Percentiles rank a stretch among this genome's conserved stretches.
These are phyloP conservation scores for Andricus quercusramuli DNA, from an alignment of 2,888 invertebrate species.

Conservation along the genomic window DNA sequence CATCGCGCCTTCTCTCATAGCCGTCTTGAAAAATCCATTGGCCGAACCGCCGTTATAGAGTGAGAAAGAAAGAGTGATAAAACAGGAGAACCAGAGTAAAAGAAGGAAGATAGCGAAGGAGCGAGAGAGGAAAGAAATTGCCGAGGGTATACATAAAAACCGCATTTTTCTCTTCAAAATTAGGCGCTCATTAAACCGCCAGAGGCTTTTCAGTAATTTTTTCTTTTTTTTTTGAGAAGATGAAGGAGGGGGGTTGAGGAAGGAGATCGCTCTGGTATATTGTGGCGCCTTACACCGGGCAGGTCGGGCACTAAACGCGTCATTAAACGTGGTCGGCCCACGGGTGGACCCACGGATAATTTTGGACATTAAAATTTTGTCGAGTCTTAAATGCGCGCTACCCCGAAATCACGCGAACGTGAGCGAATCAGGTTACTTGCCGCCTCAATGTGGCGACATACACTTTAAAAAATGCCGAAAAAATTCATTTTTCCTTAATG, in stretches of 20 bases:
- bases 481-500: neutral
- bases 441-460: slow-evolving; percentile 10
- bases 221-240: slow-evolving; percentile 37
- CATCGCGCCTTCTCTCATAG: slow-evolving; percentile 48
- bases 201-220: slow-evolving; percentile 54
- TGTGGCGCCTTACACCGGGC: slow-evolving; percentile 45
- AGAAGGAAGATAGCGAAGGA: slow-evolving; percentile 41
- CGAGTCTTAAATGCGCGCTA: neutral
- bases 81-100: slow-evolving; percentile 31
- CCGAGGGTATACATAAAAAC: slow-evolving; percentile 59
- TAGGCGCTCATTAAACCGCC: slow-evolving; percentile 66
- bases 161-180: slow-evolving; percentile 64
- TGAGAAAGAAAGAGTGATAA: slow-evolving; percentile 40
- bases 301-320: slow-evolving; percentile 62
- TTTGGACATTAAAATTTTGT: slow-evolving; percentile 62
- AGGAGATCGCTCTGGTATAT: slow-evolving; percentile 38
- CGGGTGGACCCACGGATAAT: slow-evolving; percentile 61
- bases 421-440: slow-evolving; percentile 29
- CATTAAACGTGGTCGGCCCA: slow-evolving; percentile 63
- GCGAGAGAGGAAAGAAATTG: slow-evolving; percentile 59
- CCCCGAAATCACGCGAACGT: slow-evolving; percentile 4
- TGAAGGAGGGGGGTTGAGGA: slow-evolving; percentile 1
- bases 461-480: neutral
- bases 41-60: slow-evolving; percentile 24
- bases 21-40: slow-evolving; percentile 49